Evolutionary conservation across 2,113 vertebrate genomes (phyloP).

Genomic region (Steatornis caripensis): DNA sequence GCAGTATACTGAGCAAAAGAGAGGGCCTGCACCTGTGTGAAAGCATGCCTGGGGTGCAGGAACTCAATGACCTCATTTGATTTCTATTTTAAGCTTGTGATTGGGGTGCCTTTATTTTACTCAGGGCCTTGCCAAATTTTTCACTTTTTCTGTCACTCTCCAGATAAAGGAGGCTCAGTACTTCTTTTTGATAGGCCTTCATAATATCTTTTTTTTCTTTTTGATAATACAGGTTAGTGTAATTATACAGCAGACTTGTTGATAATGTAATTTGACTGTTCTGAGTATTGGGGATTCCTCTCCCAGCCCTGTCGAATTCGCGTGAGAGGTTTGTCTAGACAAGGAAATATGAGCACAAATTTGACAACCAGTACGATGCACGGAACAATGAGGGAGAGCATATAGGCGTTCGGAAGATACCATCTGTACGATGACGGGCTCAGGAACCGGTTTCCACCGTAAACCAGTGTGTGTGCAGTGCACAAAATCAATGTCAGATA

Average conservation of each 20-base stretch:
- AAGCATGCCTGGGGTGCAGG: neutral
- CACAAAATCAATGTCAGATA: slow-evolving; percentile 84
- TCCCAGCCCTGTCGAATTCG: slow-evolving; percentile 90
- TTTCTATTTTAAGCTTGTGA: neutral
- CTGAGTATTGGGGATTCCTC: slow-evolving; percentile 44
- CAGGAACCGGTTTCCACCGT: slow-evolving; percentile 83
- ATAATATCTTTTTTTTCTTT: neutral
- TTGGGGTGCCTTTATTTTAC: neutral
- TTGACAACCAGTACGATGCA: slow-evolving; percentile 82
- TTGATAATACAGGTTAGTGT: neutral
- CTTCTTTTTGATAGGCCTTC: neutral
- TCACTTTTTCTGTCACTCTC: neutral
- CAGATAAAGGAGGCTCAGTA: neutral
- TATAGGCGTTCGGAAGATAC: slow-evolving; percentile 80
- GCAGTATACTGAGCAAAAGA: neutral
- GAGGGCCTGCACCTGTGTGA: neutral
- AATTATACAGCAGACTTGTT: slow-evolving; percentile 63
- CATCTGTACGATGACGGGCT: slow-evolving; percentile 69
- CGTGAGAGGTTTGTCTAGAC: slow-evolving; percentile 78
- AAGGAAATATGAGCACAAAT: slow-evolving; percentile 82
- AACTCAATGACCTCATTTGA: neutral
- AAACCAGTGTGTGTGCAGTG: slow-evolving; percentile 82
- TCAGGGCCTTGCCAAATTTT: neutral
- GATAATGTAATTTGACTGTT: slow-evolving; percentile 7
- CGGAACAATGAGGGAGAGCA: slow-evolving; percentile 82